Base-by-base conservation (phyloP, 2,888 invertebrate species). In the Drosophila meridionalis region DNA sequence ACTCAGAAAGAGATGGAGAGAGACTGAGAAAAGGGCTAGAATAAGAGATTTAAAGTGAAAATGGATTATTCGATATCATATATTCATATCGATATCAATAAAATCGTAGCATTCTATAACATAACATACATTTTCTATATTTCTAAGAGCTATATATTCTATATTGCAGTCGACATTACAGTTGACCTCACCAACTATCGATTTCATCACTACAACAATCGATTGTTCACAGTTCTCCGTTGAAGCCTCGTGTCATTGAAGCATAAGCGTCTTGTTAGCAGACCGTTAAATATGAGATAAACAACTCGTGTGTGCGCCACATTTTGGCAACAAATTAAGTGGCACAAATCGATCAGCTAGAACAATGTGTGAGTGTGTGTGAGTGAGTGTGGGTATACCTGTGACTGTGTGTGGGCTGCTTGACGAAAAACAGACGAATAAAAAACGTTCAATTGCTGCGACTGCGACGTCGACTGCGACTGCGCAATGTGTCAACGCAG, bases 401-500 rank as follows among this genome's bases (percentile, higher is more conserved):
- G 7, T n/a, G 32, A 30, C 50, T 50, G 43, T 72, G 87, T 83
- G 83, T 84, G 83, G 88, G 83, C 87, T 71, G 64, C 53, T 53
- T 61, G n/a, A 34, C 3, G 28, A 28, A 60, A 34, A 40, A 42
- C 40, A 47, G 26, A 48, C 40, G n/a, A 50, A 38, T 14, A 60
- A 69, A 59, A 52, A 69, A 73, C 61, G 69, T 69, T 64, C 60
- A 76, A 67, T 63, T 63, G 48, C 52, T 57, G 42, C 42, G 42
- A 45, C 71, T 26, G n/a, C 59, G 55, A 52, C 55, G 26, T 40
- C 63, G 40, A 43, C 71, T n/a, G 48, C 56, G 56, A 62, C 68
- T 69, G 58, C 67, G 67, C 82, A 88, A 83, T 87, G 87, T 84
- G 89, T 89, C 83, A 84, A 86, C 89, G 87, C 81, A 83, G 69